phyloP scores from a whole-genome alignment of 2,797 vertebrate genomes.

The Bovichtus variegatus region DNA sequence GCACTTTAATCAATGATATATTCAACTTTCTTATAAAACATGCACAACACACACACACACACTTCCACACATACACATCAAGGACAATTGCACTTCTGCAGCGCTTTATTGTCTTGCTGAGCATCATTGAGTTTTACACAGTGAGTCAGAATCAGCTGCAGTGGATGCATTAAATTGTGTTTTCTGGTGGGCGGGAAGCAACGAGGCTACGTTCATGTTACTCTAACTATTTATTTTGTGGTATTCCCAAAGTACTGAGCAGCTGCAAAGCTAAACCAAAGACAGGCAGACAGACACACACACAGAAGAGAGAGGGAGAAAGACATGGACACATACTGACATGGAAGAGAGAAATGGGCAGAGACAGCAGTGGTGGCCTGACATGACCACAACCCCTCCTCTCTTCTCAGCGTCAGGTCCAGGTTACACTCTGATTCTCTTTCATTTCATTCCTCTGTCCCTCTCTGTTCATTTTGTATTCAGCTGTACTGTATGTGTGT shows the following conservation, averaged over 20 bases:
- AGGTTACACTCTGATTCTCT: conserved; percentile 36
- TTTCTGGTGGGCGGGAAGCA: conserved; percentile 41
- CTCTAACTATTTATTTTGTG: conserved; percentile 71
- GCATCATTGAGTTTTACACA: conserved; percentile 16
- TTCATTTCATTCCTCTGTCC: conserved; percentile 20
- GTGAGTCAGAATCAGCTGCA: conserved; percentile 14
- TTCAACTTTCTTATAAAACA: too few species aligned
- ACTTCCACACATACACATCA: not conserved
- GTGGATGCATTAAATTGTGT: not conserved
- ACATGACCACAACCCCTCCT: not conserved
- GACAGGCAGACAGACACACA: conserved; percentile 8
- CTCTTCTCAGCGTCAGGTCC: conserved; percentile 2
- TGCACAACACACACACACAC: not conserved
- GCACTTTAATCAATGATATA: too few species aligned
- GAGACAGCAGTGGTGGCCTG: not conserved
- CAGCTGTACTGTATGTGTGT: conserved; percentile 3
- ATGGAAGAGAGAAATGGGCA: not conserved
- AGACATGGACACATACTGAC: not conserved
- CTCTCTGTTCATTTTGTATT: conserved; percentile 3
- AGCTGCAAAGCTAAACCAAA: conserved; percentile 52
- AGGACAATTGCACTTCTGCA: not conserved
- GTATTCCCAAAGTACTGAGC: conserved; percentile 58
- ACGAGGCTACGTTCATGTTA: conserved; percentile 44
- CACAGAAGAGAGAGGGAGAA: not conserved
- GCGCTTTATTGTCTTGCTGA: not conserved